Evolutionary conservation across 2,888 invertebrate species (phyloP), one percentile per base, ranked within the genome.

Genomic region (Leptinotarsa juncta): DNA sequence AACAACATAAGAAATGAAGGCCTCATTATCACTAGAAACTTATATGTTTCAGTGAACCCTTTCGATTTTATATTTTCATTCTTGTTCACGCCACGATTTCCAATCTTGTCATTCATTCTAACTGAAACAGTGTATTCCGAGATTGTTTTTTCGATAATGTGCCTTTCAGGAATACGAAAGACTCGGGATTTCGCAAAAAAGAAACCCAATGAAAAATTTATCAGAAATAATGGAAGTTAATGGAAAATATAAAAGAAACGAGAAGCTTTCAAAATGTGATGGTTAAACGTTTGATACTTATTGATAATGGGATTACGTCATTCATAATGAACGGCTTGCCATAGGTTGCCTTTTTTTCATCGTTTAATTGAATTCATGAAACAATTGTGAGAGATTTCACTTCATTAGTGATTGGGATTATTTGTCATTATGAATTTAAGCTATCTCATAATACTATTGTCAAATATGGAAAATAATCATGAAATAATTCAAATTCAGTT

Each of bases 231-330:
- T 62, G 5, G 62, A 62, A 26, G 32, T 42, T 32, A 62, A 62
- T 62, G 62, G 62, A 32, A 62, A 62, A 62, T 62, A 62, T 62
- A 62, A 62, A 62, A 32, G 26, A 62, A 62, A 42, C 16, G 26
- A 32, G 4, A 42, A 62, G 42, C 62, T 42, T 12, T 62, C 62
- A 62, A 62, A 62, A n/a, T 62, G 32, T 62, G 10, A 62, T 42
- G 62, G 62, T n/a, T 42, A 5, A 16, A 62, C 62, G 16, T 62
- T 62, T 62, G 62, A n/a, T 26, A 62, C 62, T 62, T 62, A n/a
- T n/a, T 15, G 42, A 42, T 32, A 62, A 62, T 32, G 18, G n/a
- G 62, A 62, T 62, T 32, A 62, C 10, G 62, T 62, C 62, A 5
- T 62, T 62, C 12, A 10, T 16, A 42, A 32, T 18, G 62, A n/a